Percentiles rank a stretch among this genome's conserved stretches.
Conservation (phyloP, 1,140 invertebrate genomes). For the Caerostris darwini region DNA sequence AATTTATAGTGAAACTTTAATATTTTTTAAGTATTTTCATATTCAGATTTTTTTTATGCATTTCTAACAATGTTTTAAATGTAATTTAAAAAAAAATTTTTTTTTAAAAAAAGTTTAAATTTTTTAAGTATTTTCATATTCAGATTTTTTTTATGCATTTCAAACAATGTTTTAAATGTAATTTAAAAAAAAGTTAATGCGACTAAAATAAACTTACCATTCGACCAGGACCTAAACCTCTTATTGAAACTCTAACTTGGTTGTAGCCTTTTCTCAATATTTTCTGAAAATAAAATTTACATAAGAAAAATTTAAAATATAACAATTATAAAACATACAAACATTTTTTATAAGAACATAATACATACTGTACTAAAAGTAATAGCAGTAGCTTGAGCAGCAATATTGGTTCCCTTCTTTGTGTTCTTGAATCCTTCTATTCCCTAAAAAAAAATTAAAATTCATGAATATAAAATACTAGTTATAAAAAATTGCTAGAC, state of each 20-base stretch:
- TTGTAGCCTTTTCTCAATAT: constrained; percentile 88
- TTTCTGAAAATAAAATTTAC: constrained; percentile 85
- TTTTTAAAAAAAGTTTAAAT: too few species aligned
- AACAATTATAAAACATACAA: neutral
- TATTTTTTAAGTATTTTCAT: too few species aligned
- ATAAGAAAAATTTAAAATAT: neutral
- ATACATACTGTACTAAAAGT: constrained; percentile 87
- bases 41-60: too few species aligned
- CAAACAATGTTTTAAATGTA: too few species aligned
- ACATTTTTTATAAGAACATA: neutral
- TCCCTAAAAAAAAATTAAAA: constrained; percentile 85
- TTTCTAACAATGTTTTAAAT: too few species aligned
- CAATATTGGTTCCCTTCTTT: constrained; percentile 96
- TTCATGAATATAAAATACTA: too few species aligned
- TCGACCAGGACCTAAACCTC: constrained; percentile 92
- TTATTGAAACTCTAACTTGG: constrained; percentile 88
- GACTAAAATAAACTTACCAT: constrained; percentile 85
- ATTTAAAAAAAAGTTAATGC: neutral
- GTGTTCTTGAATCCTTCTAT: constrained; percentile 97
- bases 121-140: too few species aligned
- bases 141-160: too few species aligned
- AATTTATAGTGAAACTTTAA: too few species aligned
- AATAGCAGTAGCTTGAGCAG: constrained; percentile 95
- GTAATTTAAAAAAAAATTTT: neutral
- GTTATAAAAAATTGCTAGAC: too few species aligned